Percentiles rank a stretch among this genome's conserved stretches.
Evolutionary conservation across 2,797 vertebrate species (phyloP).

Genomic region (Macroramphosus scolopax): DNA sequence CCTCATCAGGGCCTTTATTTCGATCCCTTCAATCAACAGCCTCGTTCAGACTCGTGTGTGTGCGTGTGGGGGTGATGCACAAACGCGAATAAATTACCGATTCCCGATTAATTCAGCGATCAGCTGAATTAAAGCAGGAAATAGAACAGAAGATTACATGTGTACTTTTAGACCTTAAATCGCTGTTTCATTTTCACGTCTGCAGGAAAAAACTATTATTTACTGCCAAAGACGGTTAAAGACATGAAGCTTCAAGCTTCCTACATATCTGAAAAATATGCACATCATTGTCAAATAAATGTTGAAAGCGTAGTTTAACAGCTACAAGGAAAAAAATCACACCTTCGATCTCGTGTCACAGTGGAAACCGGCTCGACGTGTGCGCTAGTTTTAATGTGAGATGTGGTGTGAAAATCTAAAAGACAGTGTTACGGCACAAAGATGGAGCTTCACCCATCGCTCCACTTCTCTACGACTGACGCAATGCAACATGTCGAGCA

Average conservation of each 20-base stretch:
- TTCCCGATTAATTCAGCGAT: conserved; percentile 15
- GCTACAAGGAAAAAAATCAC: conserved; percentile 31
- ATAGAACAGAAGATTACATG: conserved; percentile 34
- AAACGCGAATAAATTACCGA: conserved; percentile 17
- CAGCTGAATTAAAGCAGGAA: conserved; percentile 26
- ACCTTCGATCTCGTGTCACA: conserved; percentile 30
- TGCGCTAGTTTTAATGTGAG: conserved; percentile 27
- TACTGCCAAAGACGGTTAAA: conserved; percentile 35
- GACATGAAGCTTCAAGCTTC: conserved; percentile 48
- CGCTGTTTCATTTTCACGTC: conserved; percentile 34
- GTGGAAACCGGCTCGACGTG: conserved; percentile 42
- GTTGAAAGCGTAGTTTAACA: conserved; percentile 42
- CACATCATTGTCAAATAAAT: conserved; percentile 60
- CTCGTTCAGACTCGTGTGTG: too few relatives aligned
- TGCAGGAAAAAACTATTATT: conserved; percentile 46
- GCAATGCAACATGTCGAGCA: not conserved
- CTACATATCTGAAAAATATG: conserved; percentile 48
- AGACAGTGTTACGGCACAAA: conserved; percentile 21
- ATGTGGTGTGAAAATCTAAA: conserved; percentile 41
- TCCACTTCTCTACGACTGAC: conserved; percentile 25
- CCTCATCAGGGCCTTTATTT: conserved; percentile 52
- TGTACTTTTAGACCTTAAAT: conserved; percentile 32
- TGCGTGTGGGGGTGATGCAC: not conserved
- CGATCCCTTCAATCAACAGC: conserved; percentile 53
- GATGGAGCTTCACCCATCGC: conserved; percentile 12